A percentile compares a stretch with the other conserved stretches of the same genome.
phyloP scores from a whole-genome alignment of 53 echinoderm and acorn worm genomes.

The Echinarachnius parma region DNA sequence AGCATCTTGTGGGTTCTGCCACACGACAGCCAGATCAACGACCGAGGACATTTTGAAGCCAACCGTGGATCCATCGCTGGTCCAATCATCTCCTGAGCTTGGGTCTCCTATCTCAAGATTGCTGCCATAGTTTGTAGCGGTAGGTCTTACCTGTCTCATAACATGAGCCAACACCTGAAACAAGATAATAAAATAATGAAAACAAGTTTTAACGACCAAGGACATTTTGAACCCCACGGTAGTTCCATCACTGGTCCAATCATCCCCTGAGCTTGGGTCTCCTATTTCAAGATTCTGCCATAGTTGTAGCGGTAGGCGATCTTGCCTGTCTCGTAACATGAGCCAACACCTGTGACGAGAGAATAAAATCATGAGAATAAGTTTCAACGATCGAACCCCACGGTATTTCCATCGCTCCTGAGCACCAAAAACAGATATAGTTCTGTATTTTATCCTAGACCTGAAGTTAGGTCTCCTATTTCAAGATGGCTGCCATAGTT shows the following conservation, averaged over 20 bases:
- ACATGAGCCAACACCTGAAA: slow-evolving; percentile 40
- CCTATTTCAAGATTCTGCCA: slow-evolving; percentile 1
- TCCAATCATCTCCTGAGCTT: slow-evolving; percentile 25
- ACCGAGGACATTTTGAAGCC: slow-evolving; percentile 68
- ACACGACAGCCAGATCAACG: slow-evolving; percentile 64
- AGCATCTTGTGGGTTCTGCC: slow-evolving; percentile 64
- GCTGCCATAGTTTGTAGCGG: slow-evolving; percentile 68
- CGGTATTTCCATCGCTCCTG: too few relatives aligned
- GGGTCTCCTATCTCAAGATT: slow-evolving; percentile 57
- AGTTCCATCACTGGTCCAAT: slow-evolving; percentile 31
- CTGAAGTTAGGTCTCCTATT: too few relatives aligned
- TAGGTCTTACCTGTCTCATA: slow-evolving; percentile 76
- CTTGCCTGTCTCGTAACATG: too few relatives aligned
- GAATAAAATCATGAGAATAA: too few relatives aligned
- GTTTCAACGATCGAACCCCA: too few relatives aligned
- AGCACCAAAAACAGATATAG: too few relatives aligned
- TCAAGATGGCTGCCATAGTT: too few relatives aligned
- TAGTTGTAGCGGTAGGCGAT: too few relatives aligned
- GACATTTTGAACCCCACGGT: slow-evolving; percentile 73
- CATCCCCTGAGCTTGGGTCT: background rate
- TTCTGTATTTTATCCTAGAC: too few relatives aligned
- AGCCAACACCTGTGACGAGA: too few relatives aligned
- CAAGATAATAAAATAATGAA: background rate
- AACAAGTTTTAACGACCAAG: slow-evolving; percentile 5
- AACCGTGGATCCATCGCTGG: slow-evolving; percentile 40